Evolutionary conservation across 2,113 vertebrate species (phyloP).

Genomic region (Phrynosoma platyrhinos): DNA sequence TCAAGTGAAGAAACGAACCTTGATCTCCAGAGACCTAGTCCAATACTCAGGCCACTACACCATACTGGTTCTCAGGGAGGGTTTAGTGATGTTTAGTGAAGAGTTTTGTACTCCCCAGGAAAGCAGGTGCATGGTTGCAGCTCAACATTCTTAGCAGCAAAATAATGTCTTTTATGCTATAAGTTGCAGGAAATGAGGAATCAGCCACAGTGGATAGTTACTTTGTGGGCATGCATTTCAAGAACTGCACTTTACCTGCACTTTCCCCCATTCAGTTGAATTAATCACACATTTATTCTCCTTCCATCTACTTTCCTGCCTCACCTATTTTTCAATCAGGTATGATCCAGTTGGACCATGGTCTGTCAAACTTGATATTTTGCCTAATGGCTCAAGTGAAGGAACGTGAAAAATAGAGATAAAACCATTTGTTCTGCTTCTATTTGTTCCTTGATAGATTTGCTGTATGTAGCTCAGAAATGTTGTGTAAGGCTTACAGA

Average conservation of each 20-base stretch:
- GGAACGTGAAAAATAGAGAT: neutral
- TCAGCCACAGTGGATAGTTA: no score
- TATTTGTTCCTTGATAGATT: neutral
- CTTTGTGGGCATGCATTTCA: no score
- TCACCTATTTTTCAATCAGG: neutral
- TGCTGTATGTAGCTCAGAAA: neutral
- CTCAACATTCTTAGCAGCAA: no score
- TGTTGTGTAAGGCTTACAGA: neutral
- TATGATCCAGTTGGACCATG: neutral
- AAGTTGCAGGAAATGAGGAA: no score
- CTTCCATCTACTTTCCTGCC: neutral
- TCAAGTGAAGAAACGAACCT: no score
- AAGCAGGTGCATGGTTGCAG: no score
- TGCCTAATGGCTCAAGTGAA: neutral
- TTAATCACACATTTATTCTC: neutral
- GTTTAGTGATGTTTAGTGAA: no score
- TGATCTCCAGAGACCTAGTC: no score
- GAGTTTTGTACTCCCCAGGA: no score
- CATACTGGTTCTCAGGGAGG: no score
- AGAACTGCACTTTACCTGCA: neutral
- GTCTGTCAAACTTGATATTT: neutral
- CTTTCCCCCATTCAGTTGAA: neutral
- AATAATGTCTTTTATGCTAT: no score
- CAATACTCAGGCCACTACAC: no score
- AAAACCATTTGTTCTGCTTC: neutral